These are phyloP conservation scores for Meloidogyne hapla DNA, from an alignment of 1,140 invertebrate species.

Conservation along the genomic window DNA sequence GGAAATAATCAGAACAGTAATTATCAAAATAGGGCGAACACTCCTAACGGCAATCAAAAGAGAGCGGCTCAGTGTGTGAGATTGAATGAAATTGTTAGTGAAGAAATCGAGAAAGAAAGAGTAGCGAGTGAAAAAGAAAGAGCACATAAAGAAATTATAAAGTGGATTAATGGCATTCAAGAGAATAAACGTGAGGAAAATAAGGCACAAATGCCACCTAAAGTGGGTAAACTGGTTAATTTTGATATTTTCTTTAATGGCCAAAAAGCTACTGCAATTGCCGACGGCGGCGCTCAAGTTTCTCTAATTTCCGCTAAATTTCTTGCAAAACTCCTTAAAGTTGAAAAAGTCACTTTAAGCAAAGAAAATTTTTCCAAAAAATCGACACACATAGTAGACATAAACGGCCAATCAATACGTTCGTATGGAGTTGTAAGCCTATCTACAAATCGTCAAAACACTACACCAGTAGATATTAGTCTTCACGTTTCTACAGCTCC, in stretches of 20 bases:
- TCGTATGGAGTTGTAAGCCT: not conserved
- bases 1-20: not conserved
- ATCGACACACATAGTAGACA: not conserved
- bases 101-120: not conserved
- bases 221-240: slow-evolving; percentile 2
- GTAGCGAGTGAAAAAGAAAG: not conserved
- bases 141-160: not conserved
- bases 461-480: not conserved
- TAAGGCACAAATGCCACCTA: not conserved
- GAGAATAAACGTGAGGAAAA: not conserved
- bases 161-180: not conserved
- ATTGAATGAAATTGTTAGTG: not conserved
- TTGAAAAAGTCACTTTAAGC: not conserved
- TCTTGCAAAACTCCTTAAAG: not conserved
- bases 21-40: not conserved
- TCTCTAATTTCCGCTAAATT: slow-evolving; percentile 5
- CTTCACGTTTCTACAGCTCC: not conserved
- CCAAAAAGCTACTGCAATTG: not conserved
- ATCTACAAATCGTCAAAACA: not conserved
- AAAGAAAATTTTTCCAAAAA: not conserved
- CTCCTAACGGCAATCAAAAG: not conserved
- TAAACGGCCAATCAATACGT: slow-evolving; percentile 4
- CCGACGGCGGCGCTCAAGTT: not conserved
- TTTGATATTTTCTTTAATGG: slow-evolving; percentile 8
- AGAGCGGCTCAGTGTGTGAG: no score